phyloP scores from a whole-genome alignment of 2,888 invertebrate species.

The Scaptomyza caliginosa region DNA sequence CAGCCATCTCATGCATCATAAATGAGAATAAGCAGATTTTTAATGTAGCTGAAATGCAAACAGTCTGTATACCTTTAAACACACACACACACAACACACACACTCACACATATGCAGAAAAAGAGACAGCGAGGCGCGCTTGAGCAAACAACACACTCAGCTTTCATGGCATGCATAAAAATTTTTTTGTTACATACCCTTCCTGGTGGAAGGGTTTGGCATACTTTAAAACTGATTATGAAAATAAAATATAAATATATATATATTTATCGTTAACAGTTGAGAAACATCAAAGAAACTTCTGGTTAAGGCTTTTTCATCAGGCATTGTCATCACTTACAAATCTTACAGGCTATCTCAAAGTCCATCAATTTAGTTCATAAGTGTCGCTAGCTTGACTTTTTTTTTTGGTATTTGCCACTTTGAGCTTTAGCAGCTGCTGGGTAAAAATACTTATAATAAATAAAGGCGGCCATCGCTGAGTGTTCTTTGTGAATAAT shows the following conservation, averaged over 20 bases:
- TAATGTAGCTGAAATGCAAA: slow-evolving; percentile 1
- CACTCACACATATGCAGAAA: background rate
- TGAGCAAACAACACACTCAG: slow-evolving; percentile 7
- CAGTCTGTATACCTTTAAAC: background rate
- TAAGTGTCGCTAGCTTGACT: background rate
- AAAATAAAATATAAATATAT: too few species aligned
- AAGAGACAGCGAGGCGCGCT: background rate
- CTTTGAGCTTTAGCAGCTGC: slow-evolving; percentile 17
- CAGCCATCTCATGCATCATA: background rate
- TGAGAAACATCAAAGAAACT: too few species aligned
- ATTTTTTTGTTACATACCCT: slow-evolving; percentile 1
- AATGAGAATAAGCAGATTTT: background rate
- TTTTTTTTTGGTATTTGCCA: slow-evolving; percentile 28
- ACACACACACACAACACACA: background rate
- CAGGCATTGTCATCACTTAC: too few species aligned
- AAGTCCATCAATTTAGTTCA: background rate
- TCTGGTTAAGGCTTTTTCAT: too few species aligned
- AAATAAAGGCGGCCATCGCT: slow-evolving; percentile 46
- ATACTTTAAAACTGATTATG: too few species aligned
- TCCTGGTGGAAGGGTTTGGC: too few species aligned
- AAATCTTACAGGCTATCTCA: background rate
- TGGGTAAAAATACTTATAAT: slow-evolving; percentile 46
- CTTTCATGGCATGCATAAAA: background rate
- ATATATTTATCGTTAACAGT: too few species aligned
- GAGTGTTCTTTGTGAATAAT: slow-evolving; percentile 61